phyloP scores from a whole-genome alignment of 2,888 invertebrate species.

The Torymus tubicola region DNA sequence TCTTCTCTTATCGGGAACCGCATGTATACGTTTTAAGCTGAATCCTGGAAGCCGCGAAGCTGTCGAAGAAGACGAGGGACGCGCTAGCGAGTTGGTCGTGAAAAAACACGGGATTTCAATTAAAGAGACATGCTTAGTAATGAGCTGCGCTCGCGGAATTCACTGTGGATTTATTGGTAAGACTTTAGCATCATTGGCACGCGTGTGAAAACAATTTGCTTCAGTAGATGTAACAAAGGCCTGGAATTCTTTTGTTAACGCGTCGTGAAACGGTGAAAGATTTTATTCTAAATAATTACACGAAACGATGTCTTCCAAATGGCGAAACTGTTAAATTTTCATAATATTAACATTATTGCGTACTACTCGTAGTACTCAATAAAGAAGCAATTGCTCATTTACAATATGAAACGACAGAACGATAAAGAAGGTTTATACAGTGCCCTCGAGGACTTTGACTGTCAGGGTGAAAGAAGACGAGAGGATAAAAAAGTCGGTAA shows the following conservation, averaged over 20 bases:
- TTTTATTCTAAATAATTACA: no score
- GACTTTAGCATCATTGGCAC: no score
- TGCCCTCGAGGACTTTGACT: neutral
- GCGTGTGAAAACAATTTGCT: no score
- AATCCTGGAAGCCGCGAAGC: conserved; percentile 33
- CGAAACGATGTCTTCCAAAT: no score
- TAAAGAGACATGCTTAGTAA: conserved; percentile 81
- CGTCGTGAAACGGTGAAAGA: no score
- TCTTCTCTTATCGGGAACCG: conserved; percentile 20
- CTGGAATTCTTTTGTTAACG: no score
- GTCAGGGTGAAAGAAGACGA: neutral
- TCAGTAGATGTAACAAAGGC: no score
- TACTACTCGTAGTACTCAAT: no score
- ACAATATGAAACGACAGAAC: neutral
- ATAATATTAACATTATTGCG: no score
- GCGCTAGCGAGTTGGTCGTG: conserved; percentile 1
- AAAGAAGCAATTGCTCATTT: no score
- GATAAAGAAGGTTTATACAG: conserved; percentile 27
- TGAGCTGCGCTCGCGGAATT: conserved; percentile 73
- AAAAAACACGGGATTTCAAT: conserved; percentile 81
- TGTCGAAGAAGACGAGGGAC: conserved; percentile 18
- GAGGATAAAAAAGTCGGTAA: conserved; percentile 39
- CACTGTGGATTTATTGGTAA: conserved; percentile 70
- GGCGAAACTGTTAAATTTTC: no score
- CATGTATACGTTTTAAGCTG: conserved; percentile 28